These are phyloP conservation scores for Copidosoma aretas DNA, from an alignment of 2,888 invertebrate species.

Conservation along the genomic window DNA sequence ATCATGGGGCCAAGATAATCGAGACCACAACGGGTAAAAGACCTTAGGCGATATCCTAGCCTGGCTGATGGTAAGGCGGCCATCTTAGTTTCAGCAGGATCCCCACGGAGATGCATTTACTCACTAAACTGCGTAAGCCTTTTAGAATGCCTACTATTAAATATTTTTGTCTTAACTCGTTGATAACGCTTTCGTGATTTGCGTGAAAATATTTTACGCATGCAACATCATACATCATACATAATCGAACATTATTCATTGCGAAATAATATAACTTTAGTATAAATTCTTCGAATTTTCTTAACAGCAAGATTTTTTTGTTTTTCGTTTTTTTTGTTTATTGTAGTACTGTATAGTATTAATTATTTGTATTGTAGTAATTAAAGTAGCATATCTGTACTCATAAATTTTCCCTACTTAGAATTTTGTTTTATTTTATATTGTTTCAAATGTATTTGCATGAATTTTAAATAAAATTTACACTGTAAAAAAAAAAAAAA, in stretches of 20 bases:
- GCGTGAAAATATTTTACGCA: not conserved
- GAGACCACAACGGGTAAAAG: not conserved
- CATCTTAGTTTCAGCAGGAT: not conserved
- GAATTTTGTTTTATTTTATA: too few relatives aligned
- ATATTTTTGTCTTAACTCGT: not conserved
- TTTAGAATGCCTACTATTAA: not conserved
- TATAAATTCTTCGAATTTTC: too few relatives aligned
- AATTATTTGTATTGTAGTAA: too few relatives aligned
- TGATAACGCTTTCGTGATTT: not conserved
- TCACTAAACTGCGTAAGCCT: not conserved
- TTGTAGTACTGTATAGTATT: too few relatives aligned
- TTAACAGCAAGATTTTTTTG: too few relatives aligned
- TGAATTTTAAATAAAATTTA: too few relatives aligned
- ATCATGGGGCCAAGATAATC: not conserved
- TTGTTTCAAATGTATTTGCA: too few relatives aligned
- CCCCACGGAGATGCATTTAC: not conserved
- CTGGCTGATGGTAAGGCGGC: not conserved
- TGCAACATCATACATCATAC: not conserved
- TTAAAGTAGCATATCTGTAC: too few relatives aligned
- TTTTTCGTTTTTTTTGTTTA: too few relatives aligned
- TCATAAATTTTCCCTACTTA: too few relatives aligned
- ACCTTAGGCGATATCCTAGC: not conserved
- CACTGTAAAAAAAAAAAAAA: too few relatives aligned
- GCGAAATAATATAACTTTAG: too few relatives aligned
- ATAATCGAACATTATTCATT: not conserved